Conservation (phyloP, 1,140 invertebrate genomes). For the Heliothis virescens region DNA sequence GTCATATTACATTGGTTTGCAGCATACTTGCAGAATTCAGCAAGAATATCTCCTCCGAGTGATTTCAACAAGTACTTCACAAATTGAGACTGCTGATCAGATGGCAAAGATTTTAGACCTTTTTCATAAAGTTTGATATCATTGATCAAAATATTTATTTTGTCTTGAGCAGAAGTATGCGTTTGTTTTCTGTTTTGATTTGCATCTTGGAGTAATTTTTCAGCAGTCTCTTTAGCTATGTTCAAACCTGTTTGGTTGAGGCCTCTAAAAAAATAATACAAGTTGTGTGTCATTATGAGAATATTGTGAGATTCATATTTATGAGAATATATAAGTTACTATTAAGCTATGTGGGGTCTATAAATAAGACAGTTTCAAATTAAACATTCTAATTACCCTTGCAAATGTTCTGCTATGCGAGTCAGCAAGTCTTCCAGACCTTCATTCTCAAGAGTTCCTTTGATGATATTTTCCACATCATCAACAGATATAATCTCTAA, state of each 20-base stretch:
- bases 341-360: too few species aligned
- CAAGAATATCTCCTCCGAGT: constrained; percentile 93
- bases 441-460: constrained; percentile 88
- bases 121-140: constrained; percentile 95
- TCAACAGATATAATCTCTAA: constrained; percentile 89
- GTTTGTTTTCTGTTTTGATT: constrained; percentile 90
- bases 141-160: constrained; percentile 90
- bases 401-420: constrained; percentile 87
- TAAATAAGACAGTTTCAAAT: constrained; percentile 26
- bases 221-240: constrained; percentile 90
- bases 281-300: constrained; percentile 2
- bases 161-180: constrained; percentile 93
- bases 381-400: constrained; percentile 82
- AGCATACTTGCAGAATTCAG: constrained; percentile 91
- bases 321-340: too few species aligned
- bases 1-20: constrained; percentile 89
- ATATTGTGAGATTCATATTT: too few species aligned
- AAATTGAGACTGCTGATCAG: constrained; percentile 88
- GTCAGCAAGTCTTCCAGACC: constrained; percentile 88
- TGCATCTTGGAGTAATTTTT: constrained; percentile 89
- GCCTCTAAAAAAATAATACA: constrained; percentile 74
- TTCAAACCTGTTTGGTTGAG: constrained; percentile 87
- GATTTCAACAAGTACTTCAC: constrained; percentile 94
- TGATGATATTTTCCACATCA: constrained; percentile 90
- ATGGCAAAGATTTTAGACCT: constrained; percentile 90